Evolutionary conservation across 2,113 vertebrate species (phyloP).

Genomic region (Leptodactylus fuscus): DNA sequence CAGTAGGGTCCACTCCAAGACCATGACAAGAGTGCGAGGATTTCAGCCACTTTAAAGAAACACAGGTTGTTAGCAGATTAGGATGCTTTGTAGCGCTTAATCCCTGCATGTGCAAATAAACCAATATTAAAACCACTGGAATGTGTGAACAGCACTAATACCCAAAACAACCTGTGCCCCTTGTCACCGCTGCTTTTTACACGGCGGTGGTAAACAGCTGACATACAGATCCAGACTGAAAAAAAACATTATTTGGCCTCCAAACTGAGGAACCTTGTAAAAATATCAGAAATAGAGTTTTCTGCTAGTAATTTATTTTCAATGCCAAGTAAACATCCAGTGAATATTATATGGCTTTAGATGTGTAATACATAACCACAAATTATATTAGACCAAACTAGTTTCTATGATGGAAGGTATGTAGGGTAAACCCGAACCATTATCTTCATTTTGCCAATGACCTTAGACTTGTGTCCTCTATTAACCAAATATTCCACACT

Average conservation of each 20-base stretch:
- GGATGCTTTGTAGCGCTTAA: slow-evolving; percentile 55
- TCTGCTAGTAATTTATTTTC: neutral
- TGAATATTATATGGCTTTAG: neutral
- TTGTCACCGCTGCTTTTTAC: slow-evolving; percentile 24
- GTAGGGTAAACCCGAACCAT: too few species aligned
- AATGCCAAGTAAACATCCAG: neutral
- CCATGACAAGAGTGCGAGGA: slow-evolving; percentile 48
- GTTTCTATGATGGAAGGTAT: too few species aligned
- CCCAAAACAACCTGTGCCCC: slow-evolving; percentile 54
- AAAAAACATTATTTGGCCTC: neutral
- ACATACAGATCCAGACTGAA: slow-evolving; percentile 11
- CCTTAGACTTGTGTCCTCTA: too few species aligned
- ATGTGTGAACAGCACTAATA: slow-evolving; percentile 56
- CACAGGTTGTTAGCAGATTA: slow-evolving; percentile 59
- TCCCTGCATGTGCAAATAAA: slow-evolving; percentile 58
- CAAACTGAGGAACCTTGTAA: slow-evolving; percentile 9
- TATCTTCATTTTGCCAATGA: too few species aligned
- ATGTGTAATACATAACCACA: too few species aligned
- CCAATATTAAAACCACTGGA: slow-evolving; percentile 59
- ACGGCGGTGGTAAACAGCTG: slow-evolving; percentile 32
- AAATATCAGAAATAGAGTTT: neutral
- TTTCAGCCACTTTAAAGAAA: slow-evolving; percentile 56
- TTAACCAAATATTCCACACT: too few species aligned
- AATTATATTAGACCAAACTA: too few species aligned
- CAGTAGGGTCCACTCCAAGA: slow-evolving; percentile 60